A percentile compares a stretch with the other conserved stretches of the same genome.
phyloP scores from a whole-genome alignment of 2,113 vertebrate species.

The Python bivittatus region DNA sequence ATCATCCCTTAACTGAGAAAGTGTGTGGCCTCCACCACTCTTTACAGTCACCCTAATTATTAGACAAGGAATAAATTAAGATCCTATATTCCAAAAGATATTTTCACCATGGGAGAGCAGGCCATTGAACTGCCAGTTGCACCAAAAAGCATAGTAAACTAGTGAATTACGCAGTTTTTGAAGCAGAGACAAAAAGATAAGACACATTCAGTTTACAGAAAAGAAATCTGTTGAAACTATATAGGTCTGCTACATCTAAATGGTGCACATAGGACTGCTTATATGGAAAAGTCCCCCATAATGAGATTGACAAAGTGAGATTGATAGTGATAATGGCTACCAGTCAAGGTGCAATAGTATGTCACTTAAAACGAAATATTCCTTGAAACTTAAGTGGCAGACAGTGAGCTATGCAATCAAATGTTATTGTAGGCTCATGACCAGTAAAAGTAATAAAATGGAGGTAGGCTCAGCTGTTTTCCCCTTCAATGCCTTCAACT shows the following conservation, averaged over 20 bases:
- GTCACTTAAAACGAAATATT: neutral
- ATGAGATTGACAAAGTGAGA: neutral
- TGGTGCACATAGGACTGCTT: neutral
- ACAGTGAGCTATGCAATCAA: neutral
- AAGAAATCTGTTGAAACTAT: neutral
- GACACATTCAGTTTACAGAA: neutral
- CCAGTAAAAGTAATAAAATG: neutral
- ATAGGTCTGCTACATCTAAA: neutral
- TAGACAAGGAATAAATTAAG: neutral
- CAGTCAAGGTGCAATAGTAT: neutral
- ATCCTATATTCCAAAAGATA: neutral
- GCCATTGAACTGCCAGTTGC: neutral
- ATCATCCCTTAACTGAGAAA: neutral
- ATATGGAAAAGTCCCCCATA: neutral
- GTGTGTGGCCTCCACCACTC: neutral
- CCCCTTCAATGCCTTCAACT: neutral
- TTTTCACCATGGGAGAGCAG: neutral
- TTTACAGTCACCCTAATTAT: neutral
- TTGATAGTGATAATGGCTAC: neutral
- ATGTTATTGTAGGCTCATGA: neutral
- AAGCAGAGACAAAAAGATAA: neutral
- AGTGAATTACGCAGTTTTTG: neutral
- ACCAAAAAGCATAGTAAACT: neutral
- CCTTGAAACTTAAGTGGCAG: neutral
- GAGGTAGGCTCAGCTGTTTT: neutral